These are phyloP conservation scores for Andrena flavipes DNA, from an alignment of 2,888 invertebrate species.

Conservation along the genomic window DNA sequence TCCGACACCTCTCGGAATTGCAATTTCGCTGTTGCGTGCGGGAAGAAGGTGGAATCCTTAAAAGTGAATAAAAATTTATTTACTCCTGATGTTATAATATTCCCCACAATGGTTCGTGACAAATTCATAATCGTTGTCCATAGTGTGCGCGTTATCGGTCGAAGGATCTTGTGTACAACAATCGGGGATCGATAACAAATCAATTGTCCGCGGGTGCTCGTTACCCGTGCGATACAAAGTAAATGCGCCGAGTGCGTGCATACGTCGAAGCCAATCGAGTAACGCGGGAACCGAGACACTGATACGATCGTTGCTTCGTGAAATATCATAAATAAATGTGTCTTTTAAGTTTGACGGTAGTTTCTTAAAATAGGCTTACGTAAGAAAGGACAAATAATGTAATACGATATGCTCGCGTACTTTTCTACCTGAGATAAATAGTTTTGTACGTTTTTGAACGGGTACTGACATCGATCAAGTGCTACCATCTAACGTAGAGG, in stretches of 20 bases:
- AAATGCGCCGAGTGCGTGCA: conserved; percentile 17
- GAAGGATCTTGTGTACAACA: conserved; percentile 41
- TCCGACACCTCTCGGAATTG: background rate
- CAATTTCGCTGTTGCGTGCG: background rate
- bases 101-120: conserved; percentile 53
- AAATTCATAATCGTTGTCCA: conserved; percentile 54
- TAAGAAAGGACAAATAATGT: conserved; percentile 21
- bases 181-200: conserved; percentile 44
- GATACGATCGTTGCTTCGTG: conserved; percentile 25
- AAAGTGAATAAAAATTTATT: conserved; percentile 62
- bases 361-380: conserved; percentile 40
- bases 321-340: conserved; percentile 20
- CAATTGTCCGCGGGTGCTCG: conserved; percentile 12
- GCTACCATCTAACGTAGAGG: background rate
- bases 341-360: conserved; percentile 13
- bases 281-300: conserved; percentile 18
- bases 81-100: conserved; percentile 59
- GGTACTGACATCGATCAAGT: background rate
- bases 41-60: conserved; percentile 33
- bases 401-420: background rate
- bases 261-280: conserved; percentile 9
- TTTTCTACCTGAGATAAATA: conserved; percentile 2
- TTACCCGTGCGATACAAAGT: conserved; percentile 6
- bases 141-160: conserved; percentile 47
- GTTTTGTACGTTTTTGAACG: conserved; percentile 5